Evolutionary conservation across 1,140 invertebrate genomes (phyloP).

Genomic region (Venustaconcha ellipsiformis): DNA sequence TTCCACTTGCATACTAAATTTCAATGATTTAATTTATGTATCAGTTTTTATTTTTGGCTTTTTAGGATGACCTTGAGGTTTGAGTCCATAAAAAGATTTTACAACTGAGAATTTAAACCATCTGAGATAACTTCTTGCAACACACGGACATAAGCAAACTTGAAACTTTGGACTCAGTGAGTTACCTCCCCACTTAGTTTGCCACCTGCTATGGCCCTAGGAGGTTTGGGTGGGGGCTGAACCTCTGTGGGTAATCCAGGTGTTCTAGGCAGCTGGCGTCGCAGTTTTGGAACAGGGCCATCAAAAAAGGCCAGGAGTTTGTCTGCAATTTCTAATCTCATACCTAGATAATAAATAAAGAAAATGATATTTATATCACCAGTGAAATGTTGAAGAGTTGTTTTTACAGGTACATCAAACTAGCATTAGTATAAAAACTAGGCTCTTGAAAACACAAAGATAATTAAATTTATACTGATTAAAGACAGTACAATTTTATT

Average conservation of each 20-base stretch:
- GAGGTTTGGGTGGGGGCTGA: conserved; percentile 46
- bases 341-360: conserved; percentile 38
- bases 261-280: conserved; percentile 42
- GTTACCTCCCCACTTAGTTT: not conserved
- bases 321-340: conserved; percentile 42
- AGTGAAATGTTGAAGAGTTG: not conserved
- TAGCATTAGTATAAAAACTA: too few species aligned
- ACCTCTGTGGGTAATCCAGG: conserved; percentile 32
- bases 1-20: not conserved
- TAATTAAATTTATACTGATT: too few species aligned
- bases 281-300: conserved; percentile 33
- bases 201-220: not conserved
- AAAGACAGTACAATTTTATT: too few species aligned
- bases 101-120: too few species aligned
- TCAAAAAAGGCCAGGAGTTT: conserved; percentile 39
- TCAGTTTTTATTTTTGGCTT: not conserved
- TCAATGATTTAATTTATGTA: too few species aligned
- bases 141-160: not conserved
- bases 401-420: too few species aligned
- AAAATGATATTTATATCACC: conserved; percentile 43
- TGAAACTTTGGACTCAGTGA: not conserved
- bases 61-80: not conserved
- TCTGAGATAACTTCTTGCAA: not conserved
- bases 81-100: not conserved
- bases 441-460: too few species aligned